Evolutionary conservation across 2,797 vertebrate species (phyloP).

Genomic region (Clarias fuscus): DNA sequence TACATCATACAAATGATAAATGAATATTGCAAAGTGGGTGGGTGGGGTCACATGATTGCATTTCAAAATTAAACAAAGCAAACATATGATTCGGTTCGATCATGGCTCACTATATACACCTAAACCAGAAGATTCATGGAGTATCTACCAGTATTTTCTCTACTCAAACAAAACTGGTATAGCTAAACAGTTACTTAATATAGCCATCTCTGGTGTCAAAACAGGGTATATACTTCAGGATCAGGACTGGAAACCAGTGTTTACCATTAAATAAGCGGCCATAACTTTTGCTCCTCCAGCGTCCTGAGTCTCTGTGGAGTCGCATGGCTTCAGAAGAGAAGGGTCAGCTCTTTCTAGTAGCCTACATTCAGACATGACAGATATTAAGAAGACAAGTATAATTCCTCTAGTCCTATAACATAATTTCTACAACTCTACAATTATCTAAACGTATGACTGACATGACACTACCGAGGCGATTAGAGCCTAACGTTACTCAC

Average conservation of each 20-base stretch:
- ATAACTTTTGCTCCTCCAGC: conserved; percentile 60
- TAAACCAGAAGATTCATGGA: not conserved
- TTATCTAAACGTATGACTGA: not conserved
- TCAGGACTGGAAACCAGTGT: not conserved
- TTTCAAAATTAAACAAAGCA: not conserved
- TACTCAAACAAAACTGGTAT: not conserved
- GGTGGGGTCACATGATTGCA: not conserved
- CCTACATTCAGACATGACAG: conserved; percentile 51
- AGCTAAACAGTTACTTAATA: not conserved
- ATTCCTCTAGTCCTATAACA: not conserved
- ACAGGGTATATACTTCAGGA: not conserved
- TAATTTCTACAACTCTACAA: not conserved
- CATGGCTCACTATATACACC: not conserved
- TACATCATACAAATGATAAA: not conserved
- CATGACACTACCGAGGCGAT: not conserved
- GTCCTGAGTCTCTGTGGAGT: conserved; percentile 59
- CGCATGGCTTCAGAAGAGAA: conserved; percentile 49
- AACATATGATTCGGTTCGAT: not conserved
- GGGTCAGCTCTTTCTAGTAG: conserved; percentile 67
- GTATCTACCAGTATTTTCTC: not conserved
- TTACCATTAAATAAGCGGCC: conserved; percentile 68
- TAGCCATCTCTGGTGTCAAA: not conserved
- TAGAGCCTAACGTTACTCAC: not conserved
- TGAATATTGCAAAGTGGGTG: not conserved
- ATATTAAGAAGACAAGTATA: not conserved